Base-by-base conservation (phyloP, 2,888 invertebrate species). In the Hypsopygia costalis region DNA sequence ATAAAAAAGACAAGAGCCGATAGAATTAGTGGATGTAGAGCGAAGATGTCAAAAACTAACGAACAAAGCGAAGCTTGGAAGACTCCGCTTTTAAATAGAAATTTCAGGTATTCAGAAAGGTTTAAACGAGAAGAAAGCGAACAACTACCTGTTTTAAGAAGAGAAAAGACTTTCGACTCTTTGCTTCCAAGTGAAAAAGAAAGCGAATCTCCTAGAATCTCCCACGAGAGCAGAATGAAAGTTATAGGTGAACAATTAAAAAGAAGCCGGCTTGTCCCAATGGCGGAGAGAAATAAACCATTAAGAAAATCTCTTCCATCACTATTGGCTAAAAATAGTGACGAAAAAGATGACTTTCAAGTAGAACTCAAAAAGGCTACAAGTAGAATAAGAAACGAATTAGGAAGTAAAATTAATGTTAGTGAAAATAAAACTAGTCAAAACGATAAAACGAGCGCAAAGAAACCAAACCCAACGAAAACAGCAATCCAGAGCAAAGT, bases 341-440 rank as follows among this genome's bases (percentile, higher is more conserved):
- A 85, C 79, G 88, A 85, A 82, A 87, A 87, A 77, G 86, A 87
- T 74, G 88, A 89, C 76, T 89, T 89, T 81, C 87, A 86, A 78
- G 70, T 78, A 40, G 89, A 89, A 76, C 74, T 89, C 22, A 87
- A 85, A 56, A 87, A 86, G 64, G 89, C 89, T 41, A 89, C 89
- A 58, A 86, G 68, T 85, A 89, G 81, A 58, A 81, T 89, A 73
- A 87, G 85, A 69, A 78, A 69, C 58, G 85, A 87, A 62, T 65
- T 87, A 83, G 79, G 79, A 53, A 76, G 56, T 85, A 85, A 79
- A 79, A 56, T 69, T 78, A 85, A 76, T 78, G 54, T 83, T 68
- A 85, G 71, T 76, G 77, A 77, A 75, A 81, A 67, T 56, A 83
- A 78, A 83, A 70, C 86, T 83, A 89, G 88, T 86, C 86, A 85